Evolutionary conservation across 2,888 invertebrate species (phyloP).

Genomic region (Stomorhina lunata): DNA sequence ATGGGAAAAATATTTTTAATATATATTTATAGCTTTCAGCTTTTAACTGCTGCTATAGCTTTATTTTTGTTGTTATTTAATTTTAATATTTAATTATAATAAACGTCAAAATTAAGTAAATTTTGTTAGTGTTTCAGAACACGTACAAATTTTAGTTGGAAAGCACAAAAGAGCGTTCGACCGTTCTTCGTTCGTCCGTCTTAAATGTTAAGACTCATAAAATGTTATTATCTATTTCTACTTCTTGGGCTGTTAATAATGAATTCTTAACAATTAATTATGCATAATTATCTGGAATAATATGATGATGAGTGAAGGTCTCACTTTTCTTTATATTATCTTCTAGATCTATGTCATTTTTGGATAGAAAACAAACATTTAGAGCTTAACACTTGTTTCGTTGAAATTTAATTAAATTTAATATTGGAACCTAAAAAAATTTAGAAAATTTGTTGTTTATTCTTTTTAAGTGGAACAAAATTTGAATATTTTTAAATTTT

Average conservation of each 20-base stretch:
- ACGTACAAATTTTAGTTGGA: background rate
- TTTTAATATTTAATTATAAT: constrained; percentile 3
- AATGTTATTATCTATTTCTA: background rate
- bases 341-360: too few relatives aligned
- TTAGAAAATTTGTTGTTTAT: too few relatives aligned
- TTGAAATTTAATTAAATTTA: too few relatives aligned
- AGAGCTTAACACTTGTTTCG: too few relatives aligned
- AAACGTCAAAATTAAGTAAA: background rate
- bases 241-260: background rate
- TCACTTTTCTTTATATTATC: background rate
- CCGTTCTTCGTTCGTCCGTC: too few relatives aligned
- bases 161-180: too few relatives aligned
- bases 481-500: too few relatives aligned
- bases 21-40: background rate
- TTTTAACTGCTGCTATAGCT: too few relatives aligned
- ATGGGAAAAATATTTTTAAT: background rate
- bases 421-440: too few relatives aligned
- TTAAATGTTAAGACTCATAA: too few relatives aligned
- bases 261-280: background rate
- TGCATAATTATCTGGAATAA: background rate
- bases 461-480: too few relatives aligned
- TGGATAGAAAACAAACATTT: too few relatives aligned
- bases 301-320: background rate
- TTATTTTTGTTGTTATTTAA: background rate
- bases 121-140: background rate